Base-by-base conservation (phyloP, 2,113 vertebrate genomes). In the Boleophthalmus pectinirostris region DNA sequence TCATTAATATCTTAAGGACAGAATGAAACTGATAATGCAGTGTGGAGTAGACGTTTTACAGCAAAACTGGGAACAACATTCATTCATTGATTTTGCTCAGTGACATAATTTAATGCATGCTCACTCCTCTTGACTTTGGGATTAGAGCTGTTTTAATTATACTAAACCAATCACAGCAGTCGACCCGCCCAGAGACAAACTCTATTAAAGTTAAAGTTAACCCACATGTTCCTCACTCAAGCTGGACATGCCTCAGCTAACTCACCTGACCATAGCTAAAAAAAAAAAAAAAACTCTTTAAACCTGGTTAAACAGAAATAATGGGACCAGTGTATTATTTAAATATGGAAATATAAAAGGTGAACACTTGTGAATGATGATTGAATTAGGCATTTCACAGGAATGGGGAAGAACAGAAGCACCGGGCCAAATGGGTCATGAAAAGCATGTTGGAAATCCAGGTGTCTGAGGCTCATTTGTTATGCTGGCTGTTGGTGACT, bases 111-210 rank as follows among this genome's bases (percentile, higher is more conserved):
- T 9, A 47, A 25, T 60, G 46, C 20, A 24, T 46, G 70, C 35
- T 14, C 20, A 64, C 67, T 23, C 23, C 16, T 54, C 53, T 29
- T 63, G 45, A 47, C 11, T 77, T 82, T 12, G 21, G 25, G 72
- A 79, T 86, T 78, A 73, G 24, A 24, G 35, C 35, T 29, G 6
- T 79, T 82, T 85, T 71, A 82, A 80, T 89, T 82, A 71, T 73
- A 58, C 80, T 79, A 83, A 68, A 33, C 29, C 51, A 67, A 66
- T 82, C 70, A 13, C 14, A 33, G 56, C 64, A 66, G 29, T 29
- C 24, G 47, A 75, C 73, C 67, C 64, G 78, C 68, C 73, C 71
- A 14, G 53, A 79, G 74, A 69, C 60, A 60, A 79, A 78, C 81
- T 66, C 64, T 73, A 76, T 87, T 85, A 70, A 72, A 82, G 75